Conservation (phyloP, 2,888 invertebrate species). For the Subacronicta megacephala region DNA sequence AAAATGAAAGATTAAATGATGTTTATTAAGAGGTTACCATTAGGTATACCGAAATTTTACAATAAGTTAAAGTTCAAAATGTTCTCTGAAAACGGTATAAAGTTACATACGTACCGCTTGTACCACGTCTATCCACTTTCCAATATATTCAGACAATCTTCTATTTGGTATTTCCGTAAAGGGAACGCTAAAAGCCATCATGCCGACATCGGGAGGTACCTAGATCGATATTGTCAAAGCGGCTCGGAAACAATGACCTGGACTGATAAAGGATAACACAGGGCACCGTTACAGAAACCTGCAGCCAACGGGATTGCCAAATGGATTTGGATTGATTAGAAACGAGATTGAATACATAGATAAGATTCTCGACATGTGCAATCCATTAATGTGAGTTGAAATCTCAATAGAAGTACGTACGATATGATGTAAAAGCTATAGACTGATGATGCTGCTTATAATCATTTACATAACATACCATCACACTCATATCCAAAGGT, state of each 20-base stretch:
- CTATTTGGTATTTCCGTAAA: constrained; percentile 4
- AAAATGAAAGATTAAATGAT: no score
- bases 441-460: no score
- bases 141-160: constrained; percentile 1
- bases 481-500: no score
- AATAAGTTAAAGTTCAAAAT: no score
- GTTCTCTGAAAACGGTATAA: no score
- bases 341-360: constrained; percentile 5
- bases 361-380: constrained; percentile 10
- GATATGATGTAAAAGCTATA: no score
- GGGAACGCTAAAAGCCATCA: constrained; percentile 6
- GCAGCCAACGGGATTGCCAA: constrained; percentile 5
- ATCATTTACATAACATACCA: no score
- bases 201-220: no score
- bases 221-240: constrained; percentile 26
- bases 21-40: no score
- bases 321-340: constrained; percentile 21
- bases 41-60: no score
- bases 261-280: constrained; percentile 20
- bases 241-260: constrained; percentile 31
- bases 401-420: background rate
- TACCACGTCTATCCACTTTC: background rate
- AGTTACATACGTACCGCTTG: no score
- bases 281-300: constrained; percentile 4
- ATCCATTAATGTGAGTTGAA: constrained; percentile 1